Evolutionary conservation across 2,797 vertebrate genomes (phyloP).

Genomic region (Eulemur coronatus): DNA sequence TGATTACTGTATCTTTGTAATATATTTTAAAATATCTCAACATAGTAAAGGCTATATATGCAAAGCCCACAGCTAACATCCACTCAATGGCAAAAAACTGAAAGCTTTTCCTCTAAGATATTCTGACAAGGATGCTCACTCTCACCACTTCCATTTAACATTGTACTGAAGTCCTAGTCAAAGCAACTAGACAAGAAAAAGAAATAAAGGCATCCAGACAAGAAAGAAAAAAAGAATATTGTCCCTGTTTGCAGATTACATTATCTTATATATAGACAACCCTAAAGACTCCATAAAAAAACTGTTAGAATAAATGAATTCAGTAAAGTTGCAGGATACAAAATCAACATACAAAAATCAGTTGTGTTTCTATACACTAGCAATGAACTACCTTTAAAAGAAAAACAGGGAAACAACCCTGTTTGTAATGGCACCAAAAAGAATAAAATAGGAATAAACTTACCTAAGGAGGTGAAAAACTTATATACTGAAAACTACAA

Average conservation of each 20-base stretch:
- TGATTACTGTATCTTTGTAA: slow-evolving; percentile 8
- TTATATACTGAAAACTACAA: background rate
- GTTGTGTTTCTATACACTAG: background rate
- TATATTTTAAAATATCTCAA: background rate
- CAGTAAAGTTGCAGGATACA: background rate
- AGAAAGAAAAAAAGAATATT: background rate
- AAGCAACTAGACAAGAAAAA: background rate
- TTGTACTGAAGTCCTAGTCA: background rate
- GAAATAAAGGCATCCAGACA: background rate
- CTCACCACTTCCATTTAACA: background rate
- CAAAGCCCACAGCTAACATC: background rate
- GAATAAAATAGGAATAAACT: background rate
- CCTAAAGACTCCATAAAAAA: background rate
- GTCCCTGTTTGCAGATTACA: background rate
- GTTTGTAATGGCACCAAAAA: background rate
- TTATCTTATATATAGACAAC: background rate
- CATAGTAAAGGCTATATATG: background rate
- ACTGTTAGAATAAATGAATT: background rate
- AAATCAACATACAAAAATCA: background rate
- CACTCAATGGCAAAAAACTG: background rate
- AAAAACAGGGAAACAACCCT: slow-evolving; percentile 15
- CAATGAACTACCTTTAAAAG: background rate
- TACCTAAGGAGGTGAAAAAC: background rate
- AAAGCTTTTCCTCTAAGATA: background rate
- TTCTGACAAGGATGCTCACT: background rate